phyloP scores from a whole-genome alignment of 2,113 vertebrate species.

The Axis porcinus region DNA sequence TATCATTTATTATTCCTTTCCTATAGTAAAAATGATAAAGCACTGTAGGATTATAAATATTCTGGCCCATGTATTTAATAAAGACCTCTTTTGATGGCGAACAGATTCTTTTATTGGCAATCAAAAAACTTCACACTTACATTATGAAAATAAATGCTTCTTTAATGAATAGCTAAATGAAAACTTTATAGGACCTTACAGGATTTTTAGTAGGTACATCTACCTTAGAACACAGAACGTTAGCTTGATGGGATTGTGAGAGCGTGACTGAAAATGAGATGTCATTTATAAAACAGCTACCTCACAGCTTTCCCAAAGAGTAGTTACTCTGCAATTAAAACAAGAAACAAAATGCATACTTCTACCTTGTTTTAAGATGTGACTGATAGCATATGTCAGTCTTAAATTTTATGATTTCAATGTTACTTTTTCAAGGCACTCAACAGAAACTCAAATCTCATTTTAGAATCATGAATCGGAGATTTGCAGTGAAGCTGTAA shows the following conservation, averaged over 20 bases:
- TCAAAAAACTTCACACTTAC: background rate
- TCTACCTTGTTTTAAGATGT: background rate
- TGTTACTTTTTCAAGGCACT: background rate
- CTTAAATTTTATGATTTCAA: background rate
- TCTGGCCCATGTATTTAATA: background rate
- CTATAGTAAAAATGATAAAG: background rate
- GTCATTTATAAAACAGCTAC: background rate
- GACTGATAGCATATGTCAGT: background rate
- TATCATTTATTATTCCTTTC: background rate
- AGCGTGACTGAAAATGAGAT: background rate
- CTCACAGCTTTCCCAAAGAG: background rate
- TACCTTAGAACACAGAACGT: background rate
- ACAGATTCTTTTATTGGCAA: conserved; percentile 40
- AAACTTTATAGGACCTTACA: background rate
- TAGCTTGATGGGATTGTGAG: background rate
- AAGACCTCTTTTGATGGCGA: background rate
- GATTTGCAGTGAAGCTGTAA: background rate
- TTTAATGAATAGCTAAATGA: background rate
- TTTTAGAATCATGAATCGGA: background rate
- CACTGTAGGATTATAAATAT: background rate
- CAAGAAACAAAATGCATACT: background rate
- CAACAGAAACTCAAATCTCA: background rate
- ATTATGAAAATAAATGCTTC: conserved; percentile 43
- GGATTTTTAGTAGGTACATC: background rate
- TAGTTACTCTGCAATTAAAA: background rate